phyloP scores from a whole-genome alignment of 30 jellyfish, hydroid and myxozoan species.

The Aurelia aurita region DNA sequence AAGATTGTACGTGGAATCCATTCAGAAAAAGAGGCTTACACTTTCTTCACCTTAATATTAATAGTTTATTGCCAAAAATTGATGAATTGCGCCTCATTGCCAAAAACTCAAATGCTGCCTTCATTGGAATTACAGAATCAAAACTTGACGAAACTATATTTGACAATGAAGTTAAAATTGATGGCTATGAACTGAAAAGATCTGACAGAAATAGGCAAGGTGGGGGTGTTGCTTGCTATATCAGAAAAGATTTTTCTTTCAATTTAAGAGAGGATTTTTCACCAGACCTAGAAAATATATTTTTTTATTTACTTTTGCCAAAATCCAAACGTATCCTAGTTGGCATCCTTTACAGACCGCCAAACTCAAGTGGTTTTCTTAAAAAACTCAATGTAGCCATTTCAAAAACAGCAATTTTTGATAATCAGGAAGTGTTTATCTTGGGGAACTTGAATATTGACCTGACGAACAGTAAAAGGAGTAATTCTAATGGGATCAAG shows the following conservation, averaged over 20 bases:
- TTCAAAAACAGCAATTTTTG: no score
- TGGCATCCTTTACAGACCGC: conserved; percentile 58
- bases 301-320: conserved; percentile 30
- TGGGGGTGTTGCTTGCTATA: conserved; percentile 62
- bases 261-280: conserved; percentile 33
- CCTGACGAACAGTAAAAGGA: conserved; percentile 12
- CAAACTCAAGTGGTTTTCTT: conserved; percentile 30
- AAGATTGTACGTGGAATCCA: conserved; percentile 34
- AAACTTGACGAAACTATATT: conserved; percentile 21
- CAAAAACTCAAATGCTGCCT: conserved; percentile 19
- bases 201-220: no score
- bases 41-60: conserved; percentile 33
- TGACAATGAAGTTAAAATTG: conserved; percentile 27
- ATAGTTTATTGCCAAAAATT: conserved; percentile 23
- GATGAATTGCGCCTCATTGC: conserved; percentile 40
- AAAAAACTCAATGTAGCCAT: no score
- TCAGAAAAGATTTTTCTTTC: conserved; percentile 44
- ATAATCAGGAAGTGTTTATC: no score
- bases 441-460: conserved; percentile 46
- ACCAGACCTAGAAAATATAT: conserved; percentile 50
- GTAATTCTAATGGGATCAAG: no score
- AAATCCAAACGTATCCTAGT: conserved; percentile 38
- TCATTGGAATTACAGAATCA: conserved; percentile 33
- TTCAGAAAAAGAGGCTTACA: conserved; percentile 34
- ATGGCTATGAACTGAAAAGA: conserved; percentile 57